These are phyloP conservation scores for Drosophila punjabiensis DNA, from an alignment of 1,140 invertebrate genomes.

Conservation along the genomic window DNA sequence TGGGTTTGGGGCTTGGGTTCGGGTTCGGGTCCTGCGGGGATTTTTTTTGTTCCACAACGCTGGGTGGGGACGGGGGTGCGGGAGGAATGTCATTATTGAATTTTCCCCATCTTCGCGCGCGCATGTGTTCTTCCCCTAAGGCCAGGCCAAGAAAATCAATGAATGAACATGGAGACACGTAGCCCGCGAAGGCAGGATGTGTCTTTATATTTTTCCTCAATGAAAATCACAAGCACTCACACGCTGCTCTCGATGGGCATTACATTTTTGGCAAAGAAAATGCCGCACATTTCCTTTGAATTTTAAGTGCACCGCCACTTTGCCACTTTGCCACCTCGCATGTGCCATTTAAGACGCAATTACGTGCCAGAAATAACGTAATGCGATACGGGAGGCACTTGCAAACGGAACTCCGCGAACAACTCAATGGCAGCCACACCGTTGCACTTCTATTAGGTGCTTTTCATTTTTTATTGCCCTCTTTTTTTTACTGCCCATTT, in stretches of 20 bases:
- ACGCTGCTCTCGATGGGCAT: slow-evolving; percentile 7
- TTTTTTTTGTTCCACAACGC: slow-evolving; percentile 19
- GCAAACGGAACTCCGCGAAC: slow-evolving; percentile 21
- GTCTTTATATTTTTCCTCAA: slow-evolving; percentile 51
- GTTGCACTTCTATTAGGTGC: slow-evolving; percentile 36
- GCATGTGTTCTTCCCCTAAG: slow-evolving; percentile 20
- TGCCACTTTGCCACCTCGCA: slow-evolving; percentile 14
- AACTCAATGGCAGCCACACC: slow-evolving; percentile 1
- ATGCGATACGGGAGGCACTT: slow-evolving; percentile 28
- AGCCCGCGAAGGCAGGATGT: slow-evolving; percentile 31
- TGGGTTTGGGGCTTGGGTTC: slow-evolving; percentile 22
- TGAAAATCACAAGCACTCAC: slow-evolving; percentile 33
- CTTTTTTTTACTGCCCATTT: slow-evolving; percentile 10
- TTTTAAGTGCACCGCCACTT: slow-evolving; percentile 25
- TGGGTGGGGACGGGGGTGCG: neutral
- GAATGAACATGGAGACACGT: slow-evolving; percentile 60
- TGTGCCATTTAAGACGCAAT: slow-evolving; percentile 32
- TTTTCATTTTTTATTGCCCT: slow-evolving; percentile 41
- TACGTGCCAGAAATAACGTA: slow-evolving; percentile 59
- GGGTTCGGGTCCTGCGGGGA: slow-evolving; percentile 1
- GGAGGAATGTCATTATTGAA: slow-evolving; percentile 44
- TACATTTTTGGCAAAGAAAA: slow-evolving; percentile 26
- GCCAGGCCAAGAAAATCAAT: slow-evolving; percentile 60
- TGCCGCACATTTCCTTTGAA: slow-evolving; percentile 20
- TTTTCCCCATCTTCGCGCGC: slow-evolving; percentile 36